A percentile compares a stretch with the other conserved stretches of the same genome.
phyloP scores from a whole-genome alignment of 2,888 invertebrate genomes.

The Lithodes maja region DNA sequence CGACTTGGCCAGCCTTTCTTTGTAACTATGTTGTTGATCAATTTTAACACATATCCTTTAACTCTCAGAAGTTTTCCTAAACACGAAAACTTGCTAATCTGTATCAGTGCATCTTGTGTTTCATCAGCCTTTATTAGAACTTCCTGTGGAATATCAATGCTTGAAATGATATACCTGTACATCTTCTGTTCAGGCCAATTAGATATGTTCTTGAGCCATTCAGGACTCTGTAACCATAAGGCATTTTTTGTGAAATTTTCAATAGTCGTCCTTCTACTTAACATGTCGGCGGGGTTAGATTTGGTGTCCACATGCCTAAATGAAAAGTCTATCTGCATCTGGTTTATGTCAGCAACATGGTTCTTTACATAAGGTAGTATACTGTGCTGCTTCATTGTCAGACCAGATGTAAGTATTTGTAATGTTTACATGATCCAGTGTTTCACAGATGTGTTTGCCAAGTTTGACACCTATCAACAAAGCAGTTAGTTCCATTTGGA shows the following conservation, averaged over 20 bases:
- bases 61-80: neutral
- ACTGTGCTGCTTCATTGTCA: constrained; percentile 5
- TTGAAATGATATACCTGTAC: neutral
- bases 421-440: neutral
- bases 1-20: constrained; percentile 11
- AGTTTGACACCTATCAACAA: neutral
- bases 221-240: constrained; percentile 3
- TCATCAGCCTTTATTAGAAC: neutral
- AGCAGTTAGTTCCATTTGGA: constrained; percentile 8
- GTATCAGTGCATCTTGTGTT: neutral
- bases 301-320: neutral
- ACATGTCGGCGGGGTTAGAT: neutral
- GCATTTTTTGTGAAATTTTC: neutral
- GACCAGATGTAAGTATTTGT: constrained; percentile 2
- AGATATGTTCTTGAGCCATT: neutral
- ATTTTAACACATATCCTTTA: neutral
- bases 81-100: neutral
- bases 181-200: constrained; percentile 8
- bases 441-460: neutral
- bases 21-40: constrained; percentile 2
- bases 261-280: neutral
- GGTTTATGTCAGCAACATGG: neutral
- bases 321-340: neutral
- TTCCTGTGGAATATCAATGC: neutral
- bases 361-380: constrained; percentile 24